Conservation (phyloP, 2,888 invertebrate species). For the Volucella inanis region DNA sequence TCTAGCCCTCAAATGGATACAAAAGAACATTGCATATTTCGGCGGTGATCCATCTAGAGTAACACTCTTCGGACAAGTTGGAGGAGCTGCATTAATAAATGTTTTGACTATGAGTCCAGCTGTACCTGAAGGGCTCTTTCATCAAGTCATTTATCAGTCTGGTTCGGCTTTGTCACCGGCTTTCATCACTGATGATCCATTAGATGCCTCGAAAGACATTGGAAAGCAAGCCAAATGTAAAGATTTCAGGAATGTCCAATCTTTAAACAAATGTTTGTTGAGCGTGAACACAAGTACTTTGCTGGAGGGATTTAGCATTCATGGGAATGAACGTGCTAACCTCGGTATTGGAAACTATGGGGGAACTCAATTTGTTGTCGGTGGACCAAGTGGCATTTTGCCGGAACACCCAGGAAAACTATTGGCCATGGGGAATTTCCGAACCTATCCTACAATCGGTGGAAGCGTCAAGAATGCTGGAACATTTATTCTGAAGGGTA, state of each 20-base stretch:
- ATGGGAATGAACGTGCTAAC: slow-evolving; percentile 77
- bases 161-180: slow-evolving; percentile 84
- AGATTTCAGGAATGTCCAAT: slow-evolving; percentile 77
- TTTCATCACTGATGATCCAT: slow-evolving; percentile 83
- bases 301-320: slow-evolving; percentile 81
- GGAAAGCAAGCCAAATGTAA: slow-evolving; percentile 81
- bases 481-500: slow-evolving; percentile 83
- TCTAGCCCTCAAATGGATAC: slow-evolving; percentile 84
- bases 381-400: slow-evolving; percentile 81
- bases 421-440: slow-evolving; percentile 79
- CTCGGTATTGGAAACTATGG: slow-evolving; percentile 78
- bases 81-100: slow-evolving; percentile 84
- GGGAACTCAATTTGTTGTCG: slow-evolving; percentile 80
- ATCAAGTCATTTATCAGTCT: slow-evolving; percentile 84
- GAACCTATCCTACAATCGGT: slow-evolving; percentile 82
- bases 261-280: slow-evolving; percentile 81
- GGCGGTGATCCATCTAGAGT: slow-evolving; percentile 84
- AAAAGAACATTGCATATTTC: slow-evolving; percentile 83
- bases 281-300: slow-evolving; percentile 81
- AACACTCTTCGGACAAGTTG: slow-evolving; percentile 85
- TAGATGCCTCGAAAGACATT: slow-evolving; percentile 80
- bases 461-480: slow-evolving; percentile 84
- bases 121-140: slow-evolving; percentile 83
- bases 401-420: slow-evolving; percentile 81
- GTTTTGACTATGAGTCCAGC: slow-evolving; percentile 83